Conservation (phyloP, 2,888 invertebrate species). For the Oligia fasciuncula region DNA sequence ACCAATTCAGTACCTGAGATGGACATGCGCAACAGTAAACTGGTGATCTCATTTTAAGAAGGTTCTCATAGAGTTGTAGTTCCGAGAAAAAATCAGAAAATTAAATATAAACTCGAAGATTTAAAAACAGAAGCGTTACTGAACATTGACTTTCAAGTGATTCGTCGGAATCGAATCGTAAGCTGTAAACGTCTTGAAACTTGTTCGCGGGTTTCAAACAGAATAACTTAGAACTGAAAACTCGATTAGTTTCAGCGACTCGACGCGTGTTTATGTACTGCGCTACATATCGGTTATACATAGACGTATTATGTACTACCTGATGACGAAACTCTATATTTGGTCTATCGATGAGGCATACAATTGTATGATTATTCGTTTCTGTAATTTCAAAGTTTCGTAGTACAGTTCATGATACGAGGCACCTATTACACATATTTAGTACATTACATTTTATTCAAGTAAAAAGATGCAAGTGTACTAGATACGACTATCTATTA, state of each 20-base stretch:
- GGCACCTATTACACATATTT: neutral
- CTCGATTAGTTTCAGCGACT: slow-evolving; percentile 83
- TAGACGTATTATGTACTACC: slow-evolving; percentile 26
- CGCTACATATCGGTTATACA: slow-evolving; percentile 40
- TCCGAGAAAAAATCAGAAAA: neutral
- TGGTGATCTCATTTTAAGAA: neutral
- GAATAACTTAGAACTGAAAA: slow-evolving; percentile 85
- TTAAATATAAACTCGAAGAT: neutral
- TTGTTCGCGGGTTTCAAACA: slow-evolving; percentile 78
- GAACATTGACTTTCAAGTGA: neutral
- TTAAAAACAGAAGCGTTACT: neutral
- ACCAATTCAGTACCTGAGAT: neutral
- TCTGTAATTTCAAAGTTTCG: slow-evolving; percentile 6
- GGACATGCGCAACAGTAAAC: neutral
- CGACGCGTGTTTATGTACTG: slow-evolving; percentile 65
- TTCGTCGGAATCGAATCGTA: slow-evolving; percentile 48
- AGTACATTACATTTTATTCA: neutral
- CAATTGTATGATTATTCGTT: neutral
- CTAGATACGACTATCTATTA: neutral
- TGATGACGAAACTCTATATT: slow-evolving; percentile 34
- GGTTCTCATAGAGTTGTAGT: neutral
- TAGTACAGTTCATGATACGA: slow-evolving; percentile 1
- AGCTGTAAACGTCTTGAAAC: slow-evolving; percentile 69
- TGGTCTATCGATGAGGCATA: slow-evolving; percentile 22
- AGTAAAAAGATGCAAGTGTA: neutral